Base-by-base conservation (phyloP, 2,797 vertebrate species). In the Arrhamphus sclerolepis region DNA sequence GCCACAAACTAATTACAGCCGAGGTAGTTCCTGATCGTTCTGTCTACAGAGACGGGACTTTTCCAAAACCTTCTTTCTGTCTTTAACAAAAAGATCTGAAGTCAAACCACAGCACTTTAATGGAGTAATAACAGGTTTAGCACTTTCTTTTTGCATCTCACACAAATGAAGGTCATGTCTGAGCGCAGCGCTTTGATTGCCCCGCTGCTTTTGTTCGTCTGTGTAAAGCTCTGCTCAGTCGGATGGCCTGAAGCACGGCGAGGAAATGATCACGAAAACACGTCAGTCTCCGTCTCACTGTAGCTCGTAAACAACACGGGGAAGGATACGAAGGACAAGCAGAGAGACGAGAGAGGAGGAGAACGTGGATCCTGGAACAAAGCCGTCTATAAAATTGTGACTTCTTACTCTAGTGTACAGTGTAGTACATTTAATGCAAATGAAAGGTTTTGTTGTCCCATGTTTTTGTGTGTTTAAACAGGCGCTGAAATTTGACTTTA, bases 221-320 rank as follows among this genome's bases (percentile, higher is more conserved):
- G 54, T 59, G 62, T 82, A 82, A 81, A 81, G 77, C 81, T 51
- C 54, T 75, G 82, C 56, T 89, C 84, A 88, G 72, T 86, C 76
- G 63, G 42, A 70, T 46, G 60, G 80, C 84, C 72, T 20, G 62
- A 31, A 80, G 80, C 59, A 2, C n/a, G n/a, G 8, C 16, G 70
- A 77, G 56, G 46, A 67, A 70, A 77, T 64, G 48, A 85, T 26
- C 6, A 87, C 57, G 77, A 67, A 34, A 54, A 59, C 55, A 24
- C 24, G 54, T 42, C 77, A 77, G 78, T 78, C 78, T 76, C 70
- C 29, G 68, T 43, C 9, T 77, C 51, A 75, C 81, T 77, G 68
- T 54, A 69, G 67, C 82, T 70, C 42, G 57, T 49, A 61, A 66
- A 70, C 75, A 51, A 29, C 60, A 73, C 54, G 71, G 62, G 75